Percentiles rank a stretch among this genome's conserved stretches.
phyloP scores from a whole-genome alignment of 2,797 vertebrate genomes.

The Chrosomus eos region DNA sequence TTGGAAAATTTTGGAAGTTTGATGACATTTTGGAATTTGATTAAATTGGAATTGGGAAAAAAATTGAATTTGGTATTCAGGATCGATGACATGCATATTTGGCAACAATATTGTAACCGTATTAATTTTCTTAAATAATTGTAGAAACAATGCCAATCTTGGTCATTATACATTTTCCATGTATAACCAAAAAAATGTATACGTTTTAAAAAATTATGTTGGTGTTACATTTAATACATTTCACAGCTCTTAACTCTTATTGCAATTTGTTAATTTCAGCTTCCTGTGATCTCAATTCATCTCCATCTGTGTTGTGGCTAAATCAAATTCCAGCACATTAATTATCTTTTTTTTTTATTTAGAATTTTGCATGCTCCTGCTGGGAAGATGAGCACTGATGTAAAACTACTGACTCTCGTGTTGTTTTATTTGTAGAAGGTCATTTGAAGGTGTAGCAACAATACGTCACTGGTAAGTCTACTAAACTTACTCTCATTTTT shows the following conservation, averaged over 20 bases:
- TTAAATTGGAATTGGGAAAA: too few species aligned
- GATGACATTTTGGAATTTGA: background rate
- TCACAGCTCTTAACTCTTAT: background rate
- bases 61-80: too few species aligned
- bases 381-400: background rate
- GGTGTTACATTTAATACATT: background rate
- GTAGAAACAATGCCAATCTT: background rate
- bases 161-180: too few species aligned
- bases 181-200: too few species aligned
- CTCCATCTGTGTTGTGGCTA: background rate
- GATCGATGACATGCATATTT: background rate
- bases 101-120: background rate
- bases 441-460: too few species aligned
- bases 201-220: too few species aligned
- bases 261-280: background rate
- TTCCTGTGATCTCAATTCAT: background rate
- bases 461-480: background rate
- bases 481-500: background rate
- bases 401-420: background rate
- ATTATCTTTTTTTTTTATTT: background rate
- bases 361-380: background rate
- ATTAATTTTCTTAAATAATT: background rate
- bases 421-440: background rate
- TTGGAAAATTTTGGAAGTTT: background rate
- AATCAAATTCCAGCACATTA: background rate